Percentiles rank a stretch among this genome's conserved stretches.
Evolutionary conservation across 2,888 invertebrate species (phyloP).

Genomic region (Andrena haemorrhoa): DNA sequence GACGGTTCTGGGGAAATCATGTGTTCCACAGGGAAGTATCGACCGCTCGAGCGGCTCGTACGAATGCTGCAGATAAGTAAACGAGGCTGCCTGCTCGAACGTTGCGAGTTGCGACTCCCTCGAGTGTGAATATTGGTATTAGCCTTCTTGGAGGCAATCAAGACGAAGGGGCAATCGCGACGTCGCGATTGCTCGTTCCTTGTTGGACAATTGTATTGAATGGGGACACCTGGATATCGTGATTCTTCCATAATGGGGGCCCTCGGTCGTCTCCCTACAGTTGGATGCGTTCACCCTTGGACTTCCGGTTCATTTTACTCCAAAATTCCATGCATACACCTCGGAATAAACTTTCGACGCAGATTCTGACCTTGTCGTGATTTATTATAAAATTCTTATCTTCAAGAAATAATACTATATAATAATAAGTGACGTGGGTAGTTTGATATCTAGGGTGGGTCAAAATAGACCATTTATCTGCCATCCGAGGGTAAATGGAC

Average conservation of each 20-base stretch:
- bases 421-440: no score
- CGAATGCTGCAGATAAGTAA: background rate
- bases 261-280: background rate
- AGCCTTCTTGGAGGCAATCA: background rate
- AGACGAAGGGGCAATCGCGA: constrained; percentile 3
- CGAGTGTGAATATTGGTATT: constrained; percentile 3
- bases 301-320: no score
- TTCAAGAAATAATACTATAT: no score
- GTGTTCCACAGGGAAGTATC: constrained; percentile 6
- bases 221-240: background rate
- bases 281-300: background rate
- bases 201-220: constrained; percentile 4
- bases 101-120: background rate
- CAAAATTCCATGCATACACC: no score
- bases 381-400: no score
- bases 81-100: background rate
- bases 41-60: constrained; percentile 5
- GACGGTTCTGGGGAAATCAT: background rate
- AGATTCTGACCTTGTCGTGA: no score
- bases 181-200: background rate
- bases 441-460: no score
- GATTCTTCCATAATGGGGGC: background rate
- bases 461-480: no score
- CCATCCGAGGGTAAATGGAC: no score
- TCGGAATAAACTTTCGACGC: no score